Evolutionary conservation across 2,888 invertebrate species (phyloP), one percentile per base, ranked within the genome.

Genomic region (Epinotia bilunana): DNA sequence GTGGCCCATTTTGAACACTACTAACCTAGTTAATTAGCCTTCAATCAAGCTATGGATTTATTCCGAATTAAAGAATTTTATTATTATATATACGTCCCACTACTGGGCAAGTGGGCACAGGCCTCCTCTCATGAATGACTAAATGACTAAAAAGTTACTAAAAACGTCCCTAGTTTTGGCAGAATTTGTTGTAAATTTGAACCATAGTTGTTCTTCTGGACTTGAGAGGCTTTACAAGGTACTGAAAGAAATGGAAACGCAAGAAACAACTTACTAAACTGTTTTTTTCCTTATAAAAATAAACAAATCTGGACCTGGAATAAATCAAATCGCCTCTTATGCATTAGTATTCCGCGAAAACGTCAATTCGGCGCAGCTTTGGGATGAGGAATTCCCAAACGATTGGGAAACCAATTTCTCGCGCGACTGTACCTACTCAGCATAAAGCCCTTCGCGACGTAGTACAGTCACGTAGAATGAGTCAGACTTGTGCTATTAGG

Each of bases 381-480:
- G 87, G 85, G 86, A 86, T 67, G 20, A 53, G 55, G 67, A 72
- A 67, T 61, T 62, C 67, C 72, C 75, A 11, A 62, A 72, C 67
- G 72, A 62, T 67, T 62, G 65, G 43, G 61, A 82, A 85, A 87
- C 86, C 83, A 84, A 84, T 88, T 87, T 83, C 84, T 86, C 87
- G 81, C 83, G 82, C 83, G 85, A 87, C 82, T 83, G 87, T 91
- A 88, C 87, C 80, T 83, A 83, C 83, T 83, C 83, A 84, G 83
- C 83, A 79, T 85, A 85, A 84, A 85, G 84, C 84, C 82, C 71
- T 65, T 61, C 77, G 78, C 79, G 78, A 79, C 81, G 83, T 80
- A 90, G 87, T 88, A 90, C 88, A 87, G 86, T 90, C 91, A 90
- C 90, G 91, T 91, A 88, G 81, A 84, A 79, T 85, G 87, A 86